Evolutionary conservation across 2,888 invertebrate genomes (phyloP).

Genomic region (Epinotia nisella): DNA sequence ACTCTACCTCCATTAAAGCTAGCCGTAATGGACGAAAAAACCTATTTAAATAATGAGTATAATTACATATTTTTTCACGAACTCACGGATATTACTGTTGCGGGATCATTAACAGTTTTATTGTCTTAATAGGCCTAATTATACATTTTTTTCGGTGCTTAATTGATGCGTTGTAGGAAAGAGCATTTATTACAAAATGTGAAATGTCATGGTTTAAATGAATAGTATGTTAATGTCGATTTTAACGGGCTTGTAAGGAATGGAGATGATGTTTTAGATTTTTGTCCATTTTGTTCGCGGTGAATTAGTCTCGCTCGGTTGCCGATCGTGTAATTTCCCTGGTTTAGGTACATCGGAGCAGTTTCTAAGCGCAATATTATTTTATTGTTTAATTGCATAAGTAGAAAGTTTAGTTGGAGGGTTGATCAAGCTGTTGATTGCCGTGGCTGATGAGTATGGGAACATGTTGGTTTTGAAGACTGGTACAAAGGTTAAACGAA

Average conservation of each 20-base stretch:
- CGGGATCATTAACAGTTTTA: conserved; percentile 85
- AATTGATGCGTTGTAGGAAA: conserved; percentile 82
- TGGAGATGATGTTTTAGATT: conserved; percentile 74
- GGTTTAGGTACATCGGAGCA: conserved; percentile 50
- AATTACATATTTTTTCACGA: conserved; percentile 84
- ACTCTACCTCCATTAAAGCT: conserved; percentile 77
- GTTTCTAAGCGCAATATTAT: conserved; percentile 59
- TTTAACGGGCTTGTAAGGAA: conserved; percentile 77
- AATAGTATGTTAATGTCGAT: conserved; percentile 81
- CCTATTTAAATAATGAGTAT: conserved; percentile 84
- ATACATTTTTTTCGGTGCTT: conserved; percentile 83
- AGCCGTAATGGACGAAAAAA: conserved; percentile 80
- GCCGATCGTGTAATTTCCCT: conserved; percentile 72
- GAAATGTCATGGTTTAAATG: conserved; percentile 84
- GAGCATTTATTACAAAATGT: conserved; percentile 83
- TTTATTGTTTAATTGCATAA: conserved; percentile 66
- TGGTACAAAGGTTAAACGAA: neutral
- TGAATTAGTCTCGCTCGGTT: conserved; percentile 78
- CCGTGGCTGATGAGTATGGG: conserved; percentile 54
- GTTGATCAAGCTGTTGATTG: conserved; percentile 55
- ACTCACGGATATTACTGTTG: conserved; percentile 82
- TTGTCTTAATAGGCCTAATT: conserved; percentile 85
- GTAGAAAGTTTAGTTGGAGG: conserved; percentile 62
- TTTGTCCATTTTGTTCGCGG: conserved; percentile 78
- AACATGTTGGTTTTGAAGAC: conserved; percentile 38